Evolutionary conservation across 2,888 invertebrate species (phyloP).

Genomic region (Phyllotreta striolata): DNA sequence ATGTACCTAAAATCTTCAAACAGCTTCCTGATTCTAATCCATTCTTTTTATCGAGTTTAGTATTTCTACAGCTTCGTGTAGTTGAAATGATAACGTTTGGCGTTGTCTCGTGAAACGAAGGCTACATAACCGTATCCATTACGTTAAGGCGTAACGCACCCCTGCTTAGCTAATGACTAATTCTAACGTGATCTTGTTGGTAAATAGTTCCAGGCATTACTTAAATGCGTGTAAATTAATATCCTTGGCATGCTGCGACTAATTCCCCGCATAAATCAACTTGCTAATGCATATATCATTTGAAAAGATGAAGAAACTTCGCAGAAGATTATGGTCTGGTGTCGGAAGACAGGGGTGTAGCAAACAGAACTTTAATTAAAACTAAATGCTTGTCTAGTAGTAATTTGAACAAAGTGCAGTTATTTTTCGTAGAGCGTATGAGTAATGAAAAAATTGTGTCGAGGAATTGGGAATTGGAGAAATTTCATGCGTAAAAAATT

Average conservation of each 20-base stretch:
- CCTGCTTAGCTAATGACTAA: constrained; percentile 38
- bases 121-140: constrained; percentile 29
- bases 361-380: too few species aligned
- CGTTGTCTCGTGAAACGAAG: neutral
- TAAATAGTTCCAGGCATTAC: constrained; percentile 39
- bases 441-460: too few species aligned
- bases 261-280: constrained; percentile 41
- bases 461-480: neutral
- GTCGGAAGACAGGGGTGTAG: too few species aligned
- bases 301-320: constrained; percentile 33
- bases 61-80: neutral
- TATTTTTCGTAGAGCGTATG: too few species aligned
- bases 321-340: constrained; percentile 25
- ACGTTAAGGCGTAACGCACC: constrained; percentile 29
- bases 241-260: constrained; percentile 34
- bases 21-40: too few species aligned
- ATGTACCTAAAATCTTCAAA: too few species aligned
- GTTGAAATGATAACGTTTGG: neutral
- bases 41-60: too few species aligned
- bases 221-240: constrained; percentile 42
- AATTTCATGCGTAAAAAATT: constrained; percentile 10
- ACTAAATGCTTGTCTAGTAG: too few species aligned
- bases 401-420: too few species aligned
- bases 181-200: constrained; percentile 36
- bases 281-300: constrained; percentile 39